Percentiles rank a stretch among this genome's conserved stretches.
These are phyloP conservation scores for Blastomussa wellsi DNA, from an alignment of 92 coral and sea anemone species.

Conservation along the genomic window DNA sequence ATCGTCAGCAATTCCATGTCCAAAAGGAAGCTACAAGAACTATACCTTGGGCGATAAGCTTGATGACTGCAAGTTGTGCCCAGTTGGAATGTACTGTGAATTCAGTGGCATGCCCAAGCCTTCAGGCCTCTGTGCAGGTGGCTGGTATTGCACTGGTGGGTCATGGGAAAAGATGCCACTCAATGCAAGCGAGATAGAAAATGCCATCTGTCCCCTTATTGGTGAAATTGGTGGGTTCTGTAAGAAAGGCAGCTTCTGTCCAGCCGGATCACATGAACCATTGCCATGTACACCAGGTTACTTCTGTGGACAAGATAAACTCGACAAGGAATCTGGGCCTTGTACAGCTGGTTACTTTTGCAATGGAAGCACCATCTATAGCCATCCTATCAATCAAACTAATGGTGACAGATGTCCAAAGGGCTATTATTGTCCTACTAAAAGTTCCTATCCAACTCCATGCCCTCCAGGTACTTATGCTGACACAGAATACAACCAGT, in stretches of 20 bases:
- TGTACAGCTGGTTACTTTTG: slow-evolving; percentile 96
- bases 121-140: slow-evolving; percentile 85
- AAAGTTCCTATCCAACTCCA: slow-evolving; percentile 80
- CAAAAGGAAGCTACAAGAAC: slow-evolving; percentile 95
- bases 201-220: slow-evolving; percentile 84
- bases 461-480: slow-evolving; percentile 96
- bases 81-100: slow-evolving; percentile 91
- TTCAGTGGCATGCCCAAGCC: slow-evolving; percentile 78
- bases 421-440: slow-evolving; percentile 90
- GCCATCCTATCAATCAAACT: slow-evolving; percentile 82
- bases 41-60: slow-evolving; percentile 78
- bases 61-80: slow-evolving; percentile 89
- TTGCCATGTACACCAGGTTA: slow-evolving; percentile 95
- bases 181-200: slow-evolving; percentile 72
- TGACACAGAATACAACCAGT: slow-evolving; percentile 87
- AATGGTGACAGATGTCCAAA: slow-evolving; percentile 92
- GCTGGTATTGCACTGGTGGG: slow-evolving; percentile 98
- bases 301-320: slow-evolving; percentile 82
- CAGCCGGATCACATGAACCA: slow-evolving; percentile 86
- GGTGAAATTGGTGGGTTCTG: slow-evolving; percentile 97
- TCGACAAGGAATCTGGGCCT: slow-evolving; percentile 76
- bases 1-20: slow-evolving; percentile 75
- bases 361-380: slow-evolving; percentile 89
- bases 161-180: slow-evolving; percentile 94
- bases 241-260: slow-evolving; percentile 92